These are phyloP conservation scores for Chymomyza fuscimana DNA, from an alignment of 2,888 invertebrate species.

Conservation along the genomic window DNA sequence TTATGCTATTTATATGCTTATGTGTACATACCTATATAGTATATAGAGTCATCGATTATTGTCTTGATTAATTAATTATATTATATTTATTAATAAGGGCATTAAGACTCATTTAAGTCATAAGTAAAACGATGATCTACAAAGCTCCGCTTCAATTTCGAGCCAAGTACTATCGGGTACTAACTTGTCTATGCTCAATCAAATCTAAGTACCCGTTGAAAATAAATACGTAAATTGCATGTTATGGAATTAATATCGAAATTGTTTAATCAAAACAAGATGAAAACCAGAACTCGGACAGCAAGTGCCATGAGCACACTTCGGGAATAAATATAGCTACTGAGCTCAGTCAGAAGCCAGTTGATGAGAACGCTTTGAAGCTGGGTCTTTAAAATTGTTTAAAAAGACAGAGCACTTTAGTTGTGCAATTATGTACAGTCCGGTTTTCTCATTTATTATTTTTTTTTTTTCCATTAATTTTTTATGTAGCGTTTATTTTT, in stretches of 20 bases:
- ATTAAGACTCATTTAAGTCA: too few relatives aligned
- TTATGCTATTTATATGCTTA: too few relatives aligned
- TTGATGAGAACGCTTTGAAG: background rate
- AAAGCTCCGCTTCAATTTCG: too few relatives aligned
- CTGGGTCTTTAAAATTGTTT: background rate
- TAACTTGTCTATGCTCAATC: background rate
- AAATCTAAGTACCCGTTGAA: background rate
- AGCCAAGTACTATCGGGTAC: too few relatives aligned
- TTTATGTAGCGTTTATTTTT: constrained; percentile 41
- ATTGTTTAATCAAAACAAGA: background rate
- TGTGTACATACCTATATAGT: too few relatives aligned
- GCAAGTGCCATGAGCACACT: background rate
- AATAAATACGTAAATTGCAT: background rate
- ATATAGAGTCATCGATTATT: too few relatives aligned
- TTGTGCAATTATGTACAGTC: constrained; percentile 39
- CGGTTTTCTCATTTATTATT: background rate
- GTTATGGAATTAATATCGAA: too few relatives aligned
- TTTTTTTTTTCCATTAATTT: constrained; percentile 8
- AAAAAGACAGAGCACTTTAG: background rate
- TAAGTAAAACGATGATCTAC: too few relatives aligned
- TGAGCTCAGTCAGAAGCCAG: background rate
- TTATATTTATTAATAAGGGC: too few relatives aligned
- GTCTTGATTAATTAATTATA: too few relatives aligned
- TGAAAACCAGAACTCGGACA: background rate
- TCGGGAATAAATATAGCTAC: background rate